These are phyloP conservation scores for Ephialtes manifestator DNA, from an alignment of 2,888 invertebrate genomes.

Conservation along the genomic window DNA sequence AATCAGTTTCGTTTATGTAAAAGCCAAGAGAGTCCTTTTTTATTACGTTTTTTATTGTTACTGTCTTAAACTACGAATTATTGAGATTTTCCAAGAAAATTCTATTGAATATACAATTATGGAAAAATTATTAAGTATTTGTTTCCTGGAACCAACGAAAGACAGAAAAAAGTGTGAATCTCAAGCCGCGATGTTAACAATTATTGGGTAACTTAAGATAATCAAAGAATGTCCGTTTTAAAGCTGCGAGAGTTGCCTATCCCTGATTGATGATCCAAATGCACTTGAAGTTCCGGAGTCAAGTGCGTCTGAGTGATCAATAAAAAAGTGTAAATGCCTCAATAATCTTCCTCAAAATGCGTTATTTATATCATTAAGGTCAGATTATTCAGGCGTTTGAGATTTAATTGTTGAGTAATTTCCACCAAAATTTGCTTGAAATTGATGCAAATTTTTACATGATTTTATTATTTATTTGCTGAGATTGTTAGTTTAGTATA, in stretches of 20 bases:
- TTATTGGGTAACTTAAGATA: neutral
- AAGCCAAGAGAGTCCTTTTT: no score
- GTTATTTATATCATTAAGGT: neutral
- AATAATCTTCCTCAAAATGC: neutral
- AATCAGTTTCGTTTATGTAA: no score
- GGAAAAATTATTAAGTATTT: no score
- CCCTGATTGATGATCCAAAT: neutral
- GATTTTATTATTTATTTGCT: neutral
- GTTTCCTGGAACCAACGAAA: no score
- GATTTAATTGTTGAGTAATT: neutral
- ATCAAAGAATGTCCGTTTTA: neutral
- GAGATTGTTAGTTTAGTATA: no score
- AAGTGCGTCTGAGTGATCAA: neutral
- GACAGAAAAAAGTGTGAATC: no score
- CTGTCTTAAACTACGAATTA: no score
- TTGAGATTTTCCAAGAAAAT: no score
- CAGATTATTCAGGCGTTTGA: neutral
- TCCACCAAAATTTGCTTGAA: neutral
- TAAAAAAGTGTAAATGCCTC: neutral
- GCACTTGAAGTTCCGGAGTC: slow-evolving; percentile 20
- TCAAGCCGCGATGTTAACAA: neutral
- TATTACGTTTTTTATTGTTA: no score
- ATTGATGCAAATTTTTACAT: neutral
- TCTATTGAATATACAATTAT: no score
- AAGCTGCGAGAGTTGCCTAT: neutral